Evolutionary conservation across 2,888 invertebrate species (phyloP).

Genomic region (Gastrophysa polygoni): DNA sequence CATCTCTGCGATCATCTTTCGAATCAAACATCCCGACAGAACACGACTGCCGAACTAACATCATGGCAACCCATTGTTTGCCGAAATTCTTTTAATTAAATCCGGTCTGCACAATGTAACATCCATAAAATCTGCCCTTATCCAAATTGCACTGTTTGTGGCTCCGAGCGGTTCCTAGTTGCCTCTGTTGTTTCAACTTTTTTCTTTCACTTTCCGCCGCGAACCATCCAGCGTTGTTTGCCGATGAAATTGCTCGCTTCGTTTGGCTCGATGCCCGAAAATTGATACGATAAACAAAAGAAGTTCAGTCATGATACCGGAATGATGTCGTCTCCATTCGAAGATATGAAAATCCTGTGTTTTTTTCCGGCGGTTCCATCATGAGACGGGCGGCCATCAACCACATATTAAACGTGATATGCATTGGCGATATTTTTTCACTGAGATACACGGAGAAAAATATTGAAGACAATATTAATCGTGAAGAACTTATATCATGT

Average conservation of each 20-base stretch:
- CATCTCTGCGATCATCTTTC: neutral
- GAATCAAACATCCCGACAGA: conserved; percentile 7
- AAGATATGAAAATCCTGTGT: neutral
- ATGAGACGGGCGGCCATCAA: no score
- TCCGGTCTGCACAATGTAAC: conserved; percentile 35
- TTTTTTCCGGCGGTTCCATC: no score
- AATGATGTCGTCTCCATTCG: neutral
- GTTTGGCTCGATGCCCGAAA: neutral
- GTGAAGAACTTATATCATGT: no score
- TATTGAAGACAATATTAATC: no score
- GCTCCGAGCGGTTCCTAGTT: conserved; percentile 4
- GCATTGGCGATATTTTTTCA: no score
- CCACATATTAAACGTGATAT: no score
- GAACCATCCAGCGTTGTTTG: conserved; percentile 1
- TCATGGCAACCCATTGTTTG: conserved; percentile 32
- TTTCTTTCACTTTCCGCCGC: neutral
- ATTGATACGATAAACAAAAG: neutral
- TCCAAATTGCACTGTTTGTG: conserved; percentile 28
- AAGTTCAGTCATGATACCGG: neutral
- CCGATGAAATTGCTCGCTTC: neutral
- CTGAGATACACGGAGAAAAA: no score
- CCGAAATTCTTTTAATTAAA: conserved; percentile 35
- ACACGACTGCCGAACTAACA: conserved; percentile 26
- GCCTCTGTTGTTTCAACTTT: conserved; percentile 7
- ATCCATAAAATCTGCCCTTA: conserved; percentile 34